Conservation (phyloP, 2,888 invertebrate genomes). For the Spodoptera picta region DNA sequence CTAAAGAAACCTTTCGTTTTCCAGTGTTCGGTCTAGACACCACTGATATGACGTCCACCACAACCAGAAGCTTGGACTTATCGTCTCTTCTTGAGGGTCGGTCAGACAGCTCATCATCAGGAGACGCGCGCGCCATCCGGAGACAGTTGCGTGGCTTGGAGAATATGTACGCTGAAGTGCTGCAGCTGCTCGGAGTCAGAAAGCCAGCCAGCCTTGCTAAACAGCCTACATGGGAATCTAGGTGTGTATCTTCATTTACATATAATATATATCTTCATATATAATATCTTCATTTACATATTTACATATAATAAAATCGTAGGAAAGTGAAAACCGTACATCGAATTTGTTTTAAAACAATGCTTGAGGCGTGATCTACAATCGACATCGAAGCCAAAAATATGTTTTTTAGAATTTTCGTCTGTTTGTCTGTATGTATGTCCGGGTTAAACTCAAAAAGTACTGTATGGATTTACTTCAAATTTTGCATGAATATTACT, state of each 20-base stretch:
- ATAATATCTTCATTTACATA: too few species aligned
- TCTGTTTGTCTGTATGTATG: too few species aligned
- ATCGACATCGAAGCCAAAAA: too few species aligned
- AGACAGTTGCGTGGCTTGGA: conserved; percentile 95
- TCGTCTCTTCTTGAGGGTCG: conserved; percentile 93
- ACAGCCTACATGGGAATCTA: conserved; percentile 72
- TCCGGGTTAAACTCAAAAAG: too few species aligned
- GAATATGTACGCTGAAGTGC: conserved; percentile 95
- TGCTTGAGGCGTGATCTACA: too few species aligned
- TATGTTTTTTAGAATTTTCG: too few species aligned
- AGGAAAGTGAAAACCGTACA: too few species aligned
- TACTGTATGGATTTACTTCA: too few species aligned
- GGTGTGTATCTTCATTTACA: conserved; percentile 47
- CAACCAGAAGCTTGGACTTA: conserved; percentile 92
- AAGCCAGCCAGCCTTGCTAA: conserved; percentile 69
- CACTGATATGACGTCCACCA: conserved; percentile 93
- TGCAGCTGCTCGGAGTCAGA: conserved; percentile 82
- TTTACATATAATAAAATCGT: too few species aligned
- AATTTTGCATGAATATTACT: too few species aligned
- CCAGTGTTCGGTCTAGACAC: conserved; percentile 92
- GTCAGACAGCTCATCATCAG: conserved; percentile 93
- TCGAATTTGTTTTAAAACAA: too few species aligned
- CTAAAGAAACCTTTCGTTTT: conserved; percentile 28
- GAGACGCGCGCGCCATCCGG: conserved; percentile 93
- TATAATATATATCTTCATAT: too few species aligned